These are phyloP conservation scores for Amblyopsis rosae DNA, from an alignment of 2,113 vertebrate genomes.

Conservation along the genomic window DNA sequence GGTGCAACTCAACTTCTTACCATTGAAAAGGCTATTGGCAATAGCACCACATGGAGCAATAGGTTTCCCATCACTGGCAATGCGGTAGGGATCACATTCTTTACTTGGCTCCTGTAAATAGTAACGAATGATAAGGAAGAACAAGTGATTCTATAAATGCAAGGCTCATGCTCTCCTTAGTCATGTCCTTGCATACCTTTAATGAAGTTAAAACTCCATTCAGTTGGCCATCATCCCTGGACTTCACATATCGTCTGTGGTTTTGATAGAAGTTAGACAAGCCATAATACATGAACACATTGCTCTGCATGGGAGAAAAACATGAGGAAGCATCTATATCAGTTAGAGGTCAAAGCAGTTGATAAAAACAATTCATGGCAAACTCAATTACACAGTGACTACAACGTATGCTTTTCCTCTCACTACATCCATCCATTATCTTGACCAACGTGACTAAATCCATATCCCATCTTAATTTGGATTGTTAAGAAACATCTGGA, in stretches of 20 bases:
- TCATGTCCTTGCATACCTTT: slow-evolving; percentile 66
- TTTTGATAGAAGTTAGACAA: slow-evolving; percentile 99
- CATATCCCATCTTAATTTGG: too few relatives aligned
- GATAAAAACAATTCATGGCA: background rate
- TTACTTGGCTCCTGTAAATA: slow-evolving; percentile 87
- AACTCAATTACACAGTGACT: background rate
- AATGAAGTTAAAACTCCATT: slow-evolving; percentile 86
- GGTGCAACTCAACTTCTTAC: slow-evolving; percentile 62
- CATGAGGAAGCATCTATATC: background rate
- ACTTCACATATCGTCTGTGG: slow-evolving; percentile 96
- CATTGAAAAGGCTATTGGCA: slow-evolving; percentile 99
- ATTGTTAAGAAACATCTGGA: too few relatives aligned
- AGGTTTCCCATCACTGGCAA: slow-evolving; percentile 71
- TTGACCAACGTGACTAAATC: too few relatives aligned
- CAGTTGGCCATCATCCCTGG: slow-evolving; percentile 94
- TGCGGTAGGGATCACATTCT: slow-evolving; percentile 93
- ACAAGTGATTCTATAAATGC: background rate
- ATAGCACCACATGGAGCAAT: slow-evolving; percentile 97
- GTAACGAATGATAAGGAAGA: background rate
- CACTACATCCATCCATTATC: too few relatives aligned
- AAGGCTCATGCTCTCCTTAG: background rate
- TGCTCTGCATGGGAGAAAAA: slow-evolving; percentile 77
- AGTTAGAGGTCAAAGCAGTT: background rate
- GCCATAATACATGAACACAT: slow-evolving; percentile 98
- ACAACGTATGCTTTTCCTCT: too few relatives aligned